A percentile compares a stretch with the other conserved stretches of the same genome.
Evolutionary conservation across 2,797 vertebrate species (phyloP).

Genomic region (Erethizon dorsatum): DNA sequence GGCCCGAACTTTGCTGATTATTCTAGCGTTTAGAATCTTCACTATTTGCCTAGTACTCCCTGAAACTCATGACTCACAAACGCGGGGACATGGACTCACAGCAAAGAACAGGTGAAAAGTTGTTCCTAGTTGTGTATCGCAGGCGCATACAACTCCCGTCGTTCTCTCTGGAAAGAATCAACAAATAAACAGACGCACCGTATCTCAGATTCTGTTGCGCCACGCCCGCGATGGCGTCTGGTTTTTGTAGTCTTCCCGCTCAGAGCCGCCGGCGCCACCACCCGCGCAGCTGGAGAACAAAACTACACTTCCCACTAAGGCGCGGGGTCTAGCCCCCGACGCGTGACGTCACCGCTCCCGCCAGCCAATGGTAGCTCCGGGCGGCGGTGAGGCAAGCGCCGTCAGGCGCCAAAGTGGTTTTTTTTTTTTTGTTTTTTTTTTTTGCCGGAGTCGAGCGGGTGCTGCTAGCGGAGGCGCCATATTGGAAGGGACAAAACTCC

Average conservation of each 20-base stretch:
- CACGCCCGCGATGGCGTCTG: background rate
- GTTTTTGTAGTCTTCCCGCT: background rate
- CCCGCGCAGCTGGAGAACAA: rapidly evolving
- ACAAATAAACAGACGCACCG: constrained; percentile 85
- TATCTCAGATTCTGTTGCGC: constrained; percentile 69
- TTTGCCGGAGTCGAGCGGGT: constrained; percentile 90
- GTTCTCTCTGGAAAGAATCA: constrained; percentile 13
- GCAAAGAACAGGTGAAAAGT: constrained; percentile 81
- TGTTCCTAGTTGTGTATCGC: constrained; percentile 59
- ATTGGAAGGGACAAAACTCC: constrained; percentile 93
- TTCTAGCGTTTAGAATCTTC: constrained; percentile 74
- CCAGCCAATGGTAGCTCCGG: constrained; percentile 84
- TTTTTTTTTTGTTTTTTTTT: constrained; percentile 85
- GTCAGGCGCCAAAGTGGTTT: constrained; percentile 90
- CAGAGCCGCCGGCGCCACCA: rapidly evolving
- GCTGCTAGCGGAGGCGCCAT: constrained; percentile 96
- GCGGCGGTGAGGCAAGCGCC: constrained; percentile 88
- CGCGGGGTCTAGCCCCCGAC: background rate
- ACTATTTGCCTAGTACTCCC: background rate
- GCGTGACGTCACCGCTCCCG: constrained; percentile 72
- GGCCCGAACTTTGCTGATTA: constrained; percentile 63
- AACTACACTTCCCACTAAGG: constrained; percentile 88
- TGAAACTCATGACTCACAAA: constrained; percentile 66
- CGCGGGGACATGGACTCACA: background rate
- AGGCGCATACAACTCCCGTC: constrained; percentile 82